Evolutionary conservation across 2,888 invertebrate genomes (phyloP), one percentile per base, ranked within the genome.

Genomic region (Serrognathus titanus): DNA sequence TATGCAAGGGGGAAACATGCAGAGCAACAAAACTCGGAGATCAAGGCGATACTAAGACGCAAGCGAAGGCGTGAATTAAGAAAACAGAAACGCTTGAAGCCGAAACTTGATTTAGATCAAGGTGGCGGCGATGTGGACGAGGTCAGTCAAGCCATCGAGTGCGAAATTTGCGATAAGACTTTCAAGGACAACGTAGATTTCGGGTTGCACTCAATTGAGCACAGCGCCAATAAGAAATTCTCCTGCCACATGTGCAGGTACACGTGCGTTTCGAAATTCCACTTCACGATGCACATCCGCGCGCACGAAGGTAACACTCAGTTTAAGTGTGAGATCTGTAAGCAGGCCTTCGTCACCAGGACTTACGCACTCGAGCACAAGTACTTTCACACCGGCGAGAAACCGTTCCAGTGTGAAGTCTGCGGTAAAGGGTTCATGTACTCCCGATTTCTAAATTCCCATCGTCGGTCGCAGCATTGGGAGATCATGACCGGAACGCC

Each of bases 321-420:
- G 59, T 82, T 81, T 67, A 79, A 79, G 65, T 83, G 83, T 66
- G 78, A 78, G 48, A 75, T 79, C 6, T 83, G 83, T 67, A 79
- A 80, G 62, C 81, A 82, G 68, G 81, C 81, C 13, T 83, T 83
- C 60, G 80, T 79, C 72, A 79, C 81, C 61, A 74, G 78, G 52
- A 78, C 80, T 36, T 82, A 81, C 75, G 81, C 81, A 55, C 76
- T 80, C 65, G 82, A 83, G 52, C 84, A 84, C 72, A 80, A 81
- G 63, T 83, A 83, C 67, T 82, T 80, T 31, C 82, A 83, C 72
- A 81, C 80, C 11, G 81, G 80, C 52, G 76, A 79, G 50, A 80
- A 80, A 50, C 82, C 82, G 51, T 76, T 82, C 57, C 79, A 79
- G 12, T 83, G 83, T 62, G 80, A 81, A 59, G 77, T 79, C 45